Base-by-base conservation (phyloP, 2,797 vertebrate genomes). In the Rhinoraja longicauda region DNA sequence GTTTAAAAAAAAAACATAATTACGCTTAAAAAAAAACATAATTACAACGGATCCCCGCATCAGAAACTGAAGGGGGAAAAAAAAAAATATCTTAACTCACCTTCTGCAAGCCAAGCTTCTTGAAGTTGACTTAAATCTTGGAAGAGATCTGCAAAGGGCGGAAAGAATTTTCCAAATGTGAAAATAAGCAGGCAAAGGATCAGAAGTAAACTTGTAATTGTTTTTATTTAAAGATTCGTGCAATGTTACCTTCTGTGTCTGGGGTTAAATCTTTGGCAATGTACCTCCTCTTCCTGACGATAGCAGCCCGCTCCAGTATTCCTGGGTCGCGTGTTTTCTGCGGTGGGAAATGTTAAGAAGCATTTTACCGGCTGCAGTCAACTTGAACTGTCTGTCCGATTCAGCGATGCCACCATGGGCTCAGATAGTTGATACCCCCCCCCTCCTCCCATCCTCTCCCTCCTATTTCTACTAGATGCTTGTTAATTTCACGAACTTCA, bases 51-150 rank as follows among this genome's bases (percentile, higher is more conserved):
- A 82, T 0, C 1, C 0, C 13, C 91, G 0, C 2, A 17, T 0
- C 24, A 0, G 29, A 92, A 2, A 0, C 3, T 67, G 57, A 72
- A 6, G 0, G 62, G 45, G 62, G 82, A 29, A 59, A 70, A 57
- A 0, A 17, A 76, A 67, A 15, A 79, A 93, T 84, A 26, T 64
- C 62, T 36, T 29, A 59, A 93, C 97, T 95, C 95, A 99, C 99
- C 99, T 99, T 99, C 99, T n/a, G 97, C 96, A 94, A 99, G 97
- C 99, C 99, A 99, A 45, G 98, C 97, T 97, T 99, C 98, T 95
- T 99, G 99, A 94, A 99, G 97, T 95, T 97, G 98, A 96, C 97
- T 97, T 97, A 99, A 95, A 96, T 99, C 98, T 95, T 99, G 99
- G 97, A 99, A 99, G 94, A 99, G 98, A 94, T 99, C 98, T 99